A percentile compares a stretch with the other conserved stretches of the same genome.
Evolutionary conservation across 2,113 vertebrate species (phyloP).

Genomic region (Hippocampus guttulatus): DNA sequence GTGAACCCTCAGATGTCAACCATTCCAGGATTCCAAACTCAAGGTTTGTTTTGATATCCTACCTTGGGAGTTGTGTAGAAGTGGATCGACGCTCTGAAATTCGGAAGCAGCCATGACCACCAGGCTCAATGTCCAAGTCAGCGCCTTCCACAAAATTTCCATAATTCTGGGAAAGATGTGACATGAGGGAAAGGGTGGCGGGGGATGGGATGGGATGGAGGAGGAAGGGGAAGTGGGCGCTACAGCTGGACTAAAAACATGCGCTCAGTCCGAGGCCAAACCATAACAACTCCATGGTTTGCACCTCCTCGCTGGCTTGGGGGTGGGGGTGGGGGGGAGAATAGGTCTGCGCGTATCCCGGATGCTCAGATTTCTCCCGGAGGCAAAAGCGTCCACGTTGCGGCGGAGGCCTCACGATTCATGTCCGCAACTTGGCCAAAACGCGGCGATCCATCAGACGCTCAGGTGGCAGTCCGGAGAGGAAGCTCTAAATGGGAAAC

Average conservation of each 20-base stretch:
- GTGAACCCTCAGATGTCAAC: too few species aligned
- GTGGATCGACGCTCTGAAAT: slow-evolving; percentile 82
- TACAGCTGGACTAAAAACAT: slow-evolving; percentile 80
- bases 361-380: slow-evolving; percentile 66
- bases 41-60: slow-evolving; percentile 10
- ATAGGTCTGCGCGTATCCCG: slow-evolving; percentile 41
- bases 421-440: slow-evolving; percentile 76
- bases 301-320: slow-evolving; percentile 50
- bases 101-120: slow-evolving; percentile 90
- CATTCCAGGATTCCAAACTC: too few species aligned
- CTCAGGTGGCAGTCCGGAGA: slow-evolving; percentile 72
- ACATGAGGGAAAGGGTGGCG: slow-evolving; percentile 57
- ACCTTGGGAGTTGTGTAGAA: slow-evolving; percentile 96
- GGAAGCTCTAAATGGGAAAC: slow-evolving; percentile 72
- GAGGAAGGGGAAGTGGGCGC: slow-evolving; percentile 67
- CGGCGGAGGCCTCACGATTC: slow-evolving; percentile 71
- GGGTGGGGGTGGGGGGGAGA: neutral
- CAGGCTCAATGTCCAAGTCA: slow-evolving; percentile 96
- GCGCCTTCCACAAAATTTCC: slow-evolving; percentile 98
- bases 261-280: slow-evolving; percentile 76
- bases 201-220: neutral
- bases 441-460: slow-evolving; percentile 68
- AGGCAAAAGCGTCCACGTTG: slow-evolving; percentile 67
- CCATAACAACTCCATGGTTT: slow-evolving; percentile 81
- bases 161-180: slow-evolving; percentile 87